Conservation (phyloP, 2,113 vertebrate species). For the Pygoscelis adeliae region DNA sequence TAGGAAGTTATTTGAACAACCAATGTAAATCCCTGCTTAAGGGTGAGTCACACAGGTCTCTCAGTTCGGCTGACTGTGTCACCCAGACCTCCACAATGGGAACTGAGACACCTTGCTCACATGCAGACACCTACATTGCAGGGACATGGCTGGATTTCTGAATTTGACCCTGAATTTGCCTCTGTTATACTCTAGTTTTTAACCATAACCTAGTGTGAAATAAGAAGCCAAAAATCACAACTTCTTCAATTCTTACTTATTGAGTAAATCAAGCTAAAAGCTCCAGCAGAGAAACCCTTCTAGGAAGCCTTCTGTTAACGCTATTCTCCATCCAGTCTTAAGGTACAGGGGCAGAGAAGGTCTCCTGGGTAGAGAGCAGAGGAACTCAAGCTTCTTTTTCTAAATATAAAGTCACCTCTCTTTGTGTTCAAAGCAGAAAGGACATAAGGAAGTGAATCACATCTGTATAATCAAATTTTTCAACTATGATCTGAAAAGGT, state of each 20-base stretch:
- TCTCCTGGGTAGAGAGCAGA: neutral
- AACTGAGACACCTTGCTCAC: neutral
- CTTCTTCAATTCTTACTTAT: neutral
- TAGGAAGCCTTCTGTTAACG: neutral
- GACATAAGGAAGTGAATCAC: neutral
- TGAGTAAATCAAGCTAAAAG: neutral
- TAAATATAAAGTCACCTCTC: neutral
- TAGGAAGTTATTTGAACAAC: neutral
- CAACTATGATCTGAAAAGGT: neutral
- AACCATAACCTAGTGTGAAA: neutral
- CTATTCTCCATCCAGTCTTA: neutral
- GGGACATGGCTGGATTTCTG: neutral
- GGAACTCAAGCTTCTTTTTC: neutral
- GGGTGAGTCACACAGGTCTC: neutral
- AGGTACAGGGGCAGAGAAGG: neutral
- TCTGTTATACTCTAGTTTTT: neutral
- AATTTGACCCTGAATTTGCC: neutral
- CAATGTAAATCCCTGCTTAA: neutral
- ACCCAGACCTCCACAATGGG: neutral
- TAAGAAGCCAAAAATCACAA: neutral
- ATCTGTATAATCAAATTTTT: slow-evolving; percentile 7
- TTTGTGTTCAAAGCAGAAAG: neutral
- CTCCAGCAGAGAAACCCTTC: neutral
- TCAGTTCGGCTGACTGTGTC: neutral
- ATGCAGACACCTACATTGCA: neutral